phyloP scores from a whole-genome alignment of 2,797 vertebrate genomes.

The Lepus townsendii region DNA sequence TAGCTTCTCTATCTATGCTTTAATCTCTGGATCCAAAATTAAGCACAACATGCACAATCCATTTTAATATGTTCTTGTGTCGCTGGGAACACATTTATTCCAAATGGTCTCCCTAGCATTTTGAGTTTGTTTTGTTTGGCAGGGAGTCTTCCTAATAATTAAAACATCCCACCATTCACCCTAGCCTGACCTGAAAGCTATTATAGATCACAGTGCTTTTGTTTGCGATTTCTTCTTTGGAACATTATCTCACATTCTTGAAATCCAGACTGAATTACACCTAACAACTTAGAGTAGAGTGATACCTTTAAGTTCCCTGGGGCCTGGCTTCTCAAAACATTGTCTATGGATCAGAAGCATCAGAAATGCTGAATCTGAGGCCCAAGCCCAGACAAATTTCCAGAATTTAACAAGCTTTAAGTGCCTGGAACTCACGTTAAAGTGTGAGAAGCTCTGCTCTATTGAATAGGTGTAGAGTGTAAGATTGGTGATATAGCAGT shows the following conservation, averaged over 20 bases:
- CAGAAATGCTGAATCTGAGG: background rate
- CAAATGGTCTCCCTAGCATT: background rate
- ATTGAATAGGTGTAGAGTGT: background rate
- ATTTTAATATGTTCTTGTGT: background rate
- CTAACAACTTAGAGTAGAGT: background rate
- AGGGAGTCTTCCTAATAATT: constrained; percentile 33
- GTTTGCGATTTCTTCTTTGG: constrained; percentile 30
- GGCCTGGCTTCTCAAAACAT: background rate
- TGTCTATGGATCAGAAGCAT: background rate
- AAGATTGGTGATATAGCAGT: background rate
- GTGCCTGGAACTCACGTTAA: background rate
- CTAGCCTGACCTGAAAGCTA: background rate
- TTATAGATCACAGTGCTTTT: background rate
- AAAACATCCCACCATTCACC: background rate
- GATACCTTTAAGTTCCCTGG: constrained; percentile 1
- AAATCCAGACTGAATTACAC: background rate
- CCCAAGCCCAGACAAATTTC: background rate
- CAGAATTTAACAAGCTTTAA: background rate
- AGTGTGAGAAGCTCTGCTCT: background rate
- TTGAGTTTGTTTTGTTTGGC: constrained; percentile 63
- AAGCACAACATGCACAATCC: constrained; percentile 70
- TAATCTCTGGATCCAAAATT: constrained; percentile 79
- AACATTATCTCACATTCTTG: background rate
- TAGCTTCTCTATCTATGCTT: constrained; percentile 71
- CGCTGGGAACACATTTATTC: constrained; percentile 57